phyloP scores from a whole-genome alignment of 2,797 vertebrate genomes.

The Erpetoichthys calabaricus region DNA sequence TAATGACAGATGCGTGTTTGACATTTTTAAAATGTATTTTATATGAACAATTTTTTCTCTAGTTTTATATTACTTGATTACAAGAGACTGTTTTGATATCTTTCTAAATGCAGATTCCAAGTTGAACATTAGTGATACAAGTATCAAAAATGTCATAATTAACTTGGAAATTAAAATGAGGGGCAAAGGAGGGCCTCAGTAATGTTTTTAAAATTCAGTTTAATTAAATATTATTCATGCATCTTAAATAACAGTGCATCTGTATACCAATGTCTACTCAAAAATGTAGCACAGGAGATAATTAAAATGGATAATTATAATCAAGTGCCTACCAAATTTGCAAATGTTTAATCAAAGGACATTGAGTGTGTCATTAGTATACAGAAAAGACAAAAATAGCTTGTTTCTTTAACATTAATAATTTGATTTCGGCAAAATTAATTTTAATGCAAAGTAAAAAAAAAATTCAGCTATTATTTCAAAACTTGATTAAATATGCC shows the following conservation, averaged over 20 bases:
- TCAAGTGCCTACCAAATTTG: constrained; percentile 1
- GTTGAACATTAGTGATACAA: no score
- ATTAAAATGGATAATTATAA: constrained; percentile 1
- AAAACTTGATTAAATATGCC: no score
- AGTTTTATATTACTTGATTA: no score
- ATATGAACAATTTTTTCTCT: no score
- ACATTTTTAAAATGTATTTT: no score
- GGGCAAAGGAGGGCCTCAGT: neutral
- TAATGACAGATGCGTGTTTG: no score
- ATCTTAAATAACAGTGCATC: neutral
- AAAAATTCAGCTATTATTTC: neutral
- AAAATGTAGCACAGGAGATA: neutral
- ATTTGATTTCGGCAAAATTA: neutral
- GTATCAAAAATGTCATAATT: neutral
- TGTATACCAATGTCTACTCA: no score
- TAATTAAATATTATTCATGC: constrained; percentile 1
- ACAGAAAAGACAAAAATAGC: neutral
- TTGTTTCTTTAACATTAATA: neutral
- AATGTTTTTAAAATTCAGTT: neutral
- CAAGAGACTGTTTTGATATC: no score
- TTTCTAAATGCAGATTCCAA: no score
- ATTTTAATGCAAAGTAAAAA: neutral
- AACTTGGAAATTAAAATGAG: constrained; percentile 1
- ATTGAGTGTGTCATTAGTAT: neutral
- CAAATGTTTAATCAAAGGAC: neutral